Conservation (phyloP, 2,888 invertebrate species). For the Tribolium freemani region DNA sequence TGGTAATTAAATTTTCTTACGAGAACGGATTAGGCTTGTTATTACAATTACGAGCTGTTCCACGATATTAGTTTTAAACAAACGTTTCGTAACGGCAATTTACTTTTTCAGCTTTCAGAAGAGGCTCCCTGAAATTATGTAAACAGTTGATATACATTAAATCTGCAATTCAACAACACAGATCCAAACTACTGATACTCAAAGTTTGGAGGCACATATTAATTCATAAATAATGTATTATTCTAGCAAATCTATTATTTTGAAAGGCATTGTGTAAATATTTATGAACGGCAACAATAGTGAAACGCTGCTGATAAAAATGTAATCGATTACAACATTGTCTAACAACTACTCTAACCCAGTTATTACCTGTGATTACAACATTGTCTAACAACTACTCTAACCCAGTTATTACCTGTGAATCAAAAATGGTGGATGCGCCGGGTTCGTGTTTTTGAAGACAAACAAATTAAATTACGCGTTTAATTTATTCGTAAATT, state of each 20-base stretch:
- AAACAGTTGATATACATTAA: not conserved
- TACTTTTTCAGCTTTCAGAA: not conserved
- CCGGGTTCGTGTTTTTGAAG: not conserved
- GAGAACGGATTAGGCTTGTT: slow-evolving; percentile 17
- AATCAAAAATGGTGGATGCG: not conserved
- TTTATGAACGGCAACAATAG: not conserved
- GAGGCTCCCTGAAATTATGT: not conserved
- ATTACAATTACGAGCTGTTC: slow-evolving; percentile 10
- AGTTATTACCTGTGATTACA: no score
- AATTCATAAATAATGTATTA: not conserved
- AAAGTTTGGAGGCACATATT: not conserved
- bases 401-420: no score
- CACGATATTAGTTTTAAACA: not conserved
- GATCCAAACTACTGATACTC: not conserved
- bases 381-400: no score
- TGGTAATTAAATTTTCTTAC: slow-evolving; percentile 28
- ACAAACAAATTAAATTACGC: not conserved
- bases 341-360: not conserved
- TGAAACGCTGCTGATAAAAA: not conserved
- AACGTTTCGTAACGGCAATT: not conserved
- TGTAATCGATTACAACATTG: not conserved
- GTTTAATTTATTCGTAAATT: not conserved
- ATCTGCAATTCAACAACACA: not conserved
- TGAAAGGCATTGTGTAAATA: not conserved
- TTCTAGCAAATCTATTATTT: not conserved